phyloP scores from a whole-genome alignment of 2,797 vertebrate species.

The Myotis planiceps region DNA sequence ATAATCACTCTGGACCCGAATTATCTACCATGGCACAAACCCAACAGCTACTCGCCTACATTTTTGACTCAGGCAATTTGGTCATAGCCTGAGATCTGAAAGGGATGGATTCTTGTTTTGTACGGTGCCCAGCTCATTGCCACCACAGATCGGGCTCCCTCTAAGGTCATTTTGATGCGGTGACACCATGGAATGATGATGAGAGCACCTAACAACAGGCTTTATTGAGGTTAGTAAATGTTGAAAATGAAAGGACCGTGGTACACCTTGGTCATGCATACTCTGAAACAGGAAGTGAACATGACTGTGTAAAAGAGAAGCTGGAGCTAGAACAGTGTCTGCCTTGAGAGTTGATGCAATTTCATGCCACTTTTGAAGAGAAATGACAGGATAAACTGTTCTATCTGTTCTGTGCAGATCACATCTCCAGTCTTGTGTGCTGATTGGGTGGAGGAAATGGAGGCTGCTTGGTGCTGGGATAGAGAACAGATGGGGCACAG shows the following conservation, averaged over 20 bases:
- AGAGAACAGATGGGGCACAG: neutral
- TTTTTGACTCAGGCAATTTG: neutral
- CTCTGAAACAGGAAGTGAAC: neutral
- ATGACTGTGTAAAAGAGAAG: neutral
- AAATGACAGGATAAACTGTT: neutral
- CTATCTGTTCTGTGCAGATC: neutral
- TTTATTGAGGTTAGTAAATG: neutral
- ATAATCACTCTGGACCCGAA: neutral
- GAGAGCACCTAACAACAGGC: neutral
- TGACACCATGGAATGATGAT: neutral
- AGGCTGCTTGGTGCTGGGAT: neutral
- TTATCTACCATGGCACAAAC: neutral
- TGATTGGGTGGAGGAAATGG: neutral
- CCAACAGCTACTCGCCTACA: neutral
- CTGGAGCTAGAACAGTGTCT: neutral
- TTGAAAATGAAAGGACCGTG: neutral
- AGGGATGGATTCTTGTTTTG: neutral
- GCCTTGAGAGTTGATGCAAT: neutral
- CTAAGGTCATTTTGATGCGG: neutral
- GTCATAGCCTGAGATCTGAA: neutral
- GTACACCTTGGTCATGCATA: neutral
- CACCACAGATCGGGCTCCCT: neutral
- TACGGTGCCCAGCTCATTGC: neutral
- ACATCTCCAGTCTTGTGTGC: neutral
- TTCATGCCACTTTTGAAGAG: neutral